A percentile compares a stretch with the other conserved stretches of the same genome.
These are phyloP conservation scores for Aradophagus sp. DNA, from an alignment of 1,140 invertebrate species.

Conservation along the genomic window DNA sequence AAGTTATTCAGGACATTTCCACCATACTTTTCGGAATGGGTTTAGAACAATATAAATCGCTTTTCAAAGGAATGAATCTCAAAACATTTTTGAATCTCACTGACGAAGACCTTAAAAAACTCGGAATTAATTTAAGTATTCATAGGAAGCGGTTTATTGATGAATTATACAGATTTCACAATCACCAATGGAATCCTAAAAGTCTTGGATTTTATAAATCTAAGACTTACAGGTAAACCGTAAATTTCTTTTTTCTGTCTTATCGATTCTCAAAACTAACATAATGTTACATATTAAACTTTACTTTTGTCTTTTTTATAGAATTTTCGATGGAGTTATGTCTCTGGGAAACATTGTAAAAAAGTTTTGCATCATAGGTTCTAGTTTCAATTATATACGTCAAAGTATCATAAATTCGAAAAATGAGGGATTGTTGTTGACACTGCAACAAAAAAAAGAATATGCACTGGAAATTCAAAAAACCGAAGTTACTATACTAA, in stretches of 20 bases:
- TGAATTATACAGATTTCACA: conserved; percentile 75
- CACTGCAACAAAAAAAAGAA: conserved; percentile 30
- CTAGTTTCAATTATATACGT: conserved; percentile 64
- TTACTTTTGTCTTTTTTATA: conserved; percentile 16
- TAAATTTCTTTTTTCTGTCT: too few species aligned
- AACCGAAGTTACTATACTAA: conserved; percentile 49
- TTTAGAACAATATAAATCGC: conserved; percentile 70
- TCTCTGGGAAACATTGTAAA: conserved; percentile 59
- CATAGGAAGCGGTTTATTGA: conserved; percentile 74
- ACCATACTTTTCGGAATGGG: conserved; percentile 76
- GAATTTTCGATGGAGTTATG: conserved; percentile 61
- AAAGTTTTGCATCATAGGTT: conserved; percentile 63
- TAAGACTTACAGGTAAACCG: conserved; percentile 3
- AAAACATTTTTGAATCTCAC: conserved; percentile 75
- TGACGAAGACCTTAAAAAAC: conserved; percentile 72
- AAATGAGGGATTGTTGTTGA: conserved; percentile 31
- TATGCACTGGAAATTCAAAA: conserved; percentile 57
- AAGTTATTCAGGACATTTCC: conserved; percentile 59
- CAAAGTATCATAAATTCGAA: conserved; percentile 49
- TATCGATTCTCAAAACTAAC: too few species aligned
- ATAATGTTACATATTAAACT: not conserved
- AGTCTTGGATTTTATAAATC: conserved; percentile 47
- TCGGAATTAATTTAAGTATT: conserved; percentile 75
- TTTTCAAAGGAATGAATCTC: conserved; percentile 74
- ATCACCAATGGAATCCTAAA: conserved; percentile 73